Base-by-base conservation (phyloP, 1,140 invertebrate species). In the Caenorhabditis briggsae region DNA sequence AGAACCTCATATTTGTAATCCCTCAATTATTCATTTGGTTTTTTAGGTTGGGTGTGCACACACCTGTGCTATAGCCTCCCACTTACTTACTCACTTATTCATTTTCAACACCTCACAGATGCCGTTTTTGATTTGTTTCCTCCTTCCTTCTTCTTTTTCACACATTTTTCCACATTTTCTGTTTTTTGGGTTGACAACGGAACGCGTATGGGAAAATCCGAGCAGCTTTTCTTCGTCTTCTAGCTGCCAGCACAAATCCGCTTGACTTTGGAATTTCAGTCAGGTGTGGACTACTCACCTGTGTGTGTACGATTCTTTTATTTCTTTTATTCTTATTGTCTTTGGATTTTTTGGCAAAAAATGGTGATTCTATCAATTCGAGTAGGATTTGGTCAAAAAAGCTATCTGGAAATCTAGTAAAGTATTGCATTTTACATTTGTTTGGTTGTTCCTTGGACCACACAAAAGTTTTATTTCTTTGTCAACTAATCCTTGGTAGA, bases 61-160 rank as follows among this genome's bases (percentile, higher is more conserved):
- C 70, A 48, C 70, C 53, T 46, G 46, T 78, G 70, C 50, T 46
- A 20, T 18, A 11, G 8, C 46, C 70, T 7, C 70, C 70, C 70
- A 46, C 46, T 33, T 33, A 70, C 64, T 70, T 50, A 78, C 70
- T 78, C 70, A 78, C 70, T 78, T 78, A 78, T 78, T 78, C 70
- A 78, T 48, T 78, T 78, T 78, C 70, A 46, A 78, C 70, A 78
- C 70, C 59, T 20, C 70, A 33, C 33, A 78, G 70, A 78, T 78
- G 70, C 70, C 70, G 70, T 78, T 78, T 78, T 78, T 78, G 70
- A 78, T 78, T 78, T 78, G 70, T 78, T 78, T 78, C 46, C 20
- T 23, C n/a, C 46, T 78, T 50, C n/a, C n/a, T 70, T 20, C n/a
- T 11, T 14, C 23, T n/a, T 16, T 70, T 43, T 23, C 14, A 70